These are phyloP conservation scores for Schizothorax lantsangensis DNA, from an alignment of 2,797 vertebrate genomes.

Conservation along the genomic window DNA sequence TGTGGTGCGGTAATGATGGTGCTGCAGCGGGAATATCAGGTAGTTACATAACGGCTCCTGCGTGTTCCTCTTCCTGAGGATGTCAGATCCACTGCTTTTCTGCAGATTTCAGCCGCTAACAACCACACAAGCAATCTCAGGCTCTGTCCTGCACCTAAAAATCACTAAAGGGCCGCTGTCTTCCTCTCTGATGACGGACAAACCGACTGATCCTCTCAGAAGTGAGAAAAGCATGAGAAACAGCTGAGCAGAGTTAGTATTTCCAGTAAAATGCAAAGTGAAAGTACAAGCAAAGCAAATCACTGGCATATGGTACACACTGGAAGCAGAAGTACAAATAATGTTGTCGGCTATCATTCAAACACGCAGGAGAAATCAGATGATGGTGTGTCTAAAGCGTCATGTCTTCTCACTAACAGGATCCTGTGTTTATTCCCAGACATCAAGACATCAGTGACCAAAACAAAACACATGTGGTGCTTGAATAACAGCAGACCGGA, in stretches of 20 bases:
- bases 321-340: neutral
- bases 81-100: constrained; percentile 15
- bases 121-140: neutral
- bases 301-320: neutral
- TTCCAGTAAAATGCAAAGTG: constrained; percentile 9
- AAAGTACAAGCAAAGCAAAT: constrained; percentile 15
- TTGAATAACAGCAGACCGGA: neutral
- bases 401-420: neutral
- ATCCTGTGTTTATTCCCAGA: neutral
- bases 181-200: neutral
- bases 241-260: neutral
- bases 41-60: constrained; percentile 41
- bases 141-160: neutral
- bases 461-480: neutral
- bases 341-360: neutral
- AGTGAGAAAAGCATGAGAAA: neutral
- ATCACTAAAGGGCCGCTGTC: neutral
- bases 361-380: neutral
- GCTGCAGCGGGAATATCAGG: constrained; percentile 2
- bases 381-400: neutral
- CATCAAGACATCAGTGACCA: neutral
- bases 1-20: neutral
- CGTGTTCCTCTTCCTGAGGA: constrained; percentile 45
- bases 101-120: neutral
- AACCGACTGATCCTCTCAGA: neutral